These are phyloP conservation scores for Heptranchias perlo DNA, from an alignment of 2,113 vertebrate species.

Conservation along the genomic window DNA sequence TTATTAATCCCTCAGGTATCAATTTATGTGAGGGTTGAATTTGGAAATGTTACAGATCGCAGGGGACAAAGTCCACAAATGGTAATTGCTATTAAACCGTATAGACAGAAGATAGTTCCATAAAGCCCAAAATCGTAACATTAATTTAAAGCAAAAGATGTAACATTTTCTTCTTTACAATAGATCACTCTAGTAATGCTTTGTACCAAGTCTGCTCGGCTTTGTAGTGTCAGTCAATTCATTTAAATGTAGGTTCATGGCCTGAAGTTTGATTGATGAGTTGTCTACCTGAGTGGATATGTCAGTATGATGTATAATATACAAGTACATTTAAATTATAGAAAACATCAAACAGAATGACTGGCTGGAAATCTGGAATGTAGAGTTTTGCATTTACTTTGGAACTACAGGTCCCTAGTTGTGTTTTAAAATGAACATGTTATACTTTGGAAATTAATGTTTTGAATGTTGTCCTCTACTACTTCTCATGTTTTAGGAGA, in stretches of 20 bases:
- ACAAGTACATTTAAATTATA: background rate
- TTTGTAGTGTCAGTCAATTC: background rate
- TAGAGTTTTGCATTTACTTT: background rate
- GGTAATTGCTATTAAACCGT: background rate
- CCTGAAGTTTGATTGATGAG: background rate
- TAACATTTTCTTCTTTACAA: background rate
- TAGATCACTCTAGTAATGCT: background rate
- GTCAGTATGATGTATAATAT: slow-evolving; percentile 14
- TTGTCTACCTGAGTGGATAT: slow-evolving; percentile 1
- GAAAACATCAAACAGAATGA: background rate
- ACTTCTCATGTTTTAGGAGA: background rate
- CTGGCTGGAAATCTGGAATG: background rate
- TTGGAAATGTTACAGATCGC: background rate
- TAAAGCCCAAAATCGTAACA: background rate
- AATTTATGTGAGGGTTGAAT: background rate
- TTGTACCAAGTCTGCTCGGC: background rate
- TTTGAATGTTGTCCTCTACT: background rate
- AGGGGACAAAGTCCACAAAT: background rate
- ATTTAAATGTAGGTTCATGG: background rate
- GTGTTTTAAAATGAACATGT: background rate
- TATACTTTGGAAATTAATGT: background rate
- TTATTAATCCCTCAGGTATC: background rate
- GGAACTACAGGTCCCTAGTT: background rate
- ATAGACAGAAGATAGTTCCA: background rate
- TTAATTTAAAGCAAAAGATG: background rate